phyloP scores from a whole-genome alignment of 1,140 invertebrate species.

The Caerostris darwini region DNA sequence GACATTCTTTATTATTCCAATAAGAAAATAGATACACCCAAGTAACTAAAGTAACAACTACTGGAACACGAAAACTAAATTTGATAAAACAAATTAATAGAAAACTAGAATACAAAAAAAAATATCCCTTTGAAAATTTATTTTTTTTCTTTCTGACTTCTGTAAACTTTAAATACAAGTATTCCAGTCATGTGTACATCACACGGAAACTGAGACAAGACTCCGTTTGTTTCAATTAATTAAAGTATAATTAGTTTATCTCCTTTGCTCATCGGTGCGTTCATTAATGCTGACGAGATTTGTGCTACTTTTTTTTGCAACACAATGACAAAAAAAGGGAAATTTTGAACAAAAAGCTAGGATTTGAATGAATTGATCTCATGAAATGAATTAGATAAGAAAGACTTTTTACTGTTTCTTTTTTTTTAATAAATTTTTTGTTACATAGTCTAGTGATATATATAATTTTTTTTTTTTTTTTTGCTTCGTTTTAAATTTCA shows the following conservation, averaged over 20 bases:
- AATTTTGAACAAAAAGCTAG: neutral
- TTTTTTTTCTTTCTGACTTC: neutral
- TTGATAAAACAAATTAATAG: neutral
- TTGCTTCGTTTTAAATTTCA: neutral
- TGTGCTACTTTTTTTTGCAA: neutral
- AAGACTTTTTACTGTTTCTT: neutral
- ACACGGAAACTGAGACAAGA: neutral
- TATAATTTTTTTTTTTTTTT: neutral
- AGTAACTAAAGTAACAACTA: neutral
- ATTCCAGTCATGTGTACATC: slow-evolving; percentile 30
- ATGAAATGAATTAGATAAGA: neutral
- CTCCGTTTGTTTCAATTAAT: slow-evolving; percentile 47
- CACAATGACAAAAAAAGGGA: neutral
- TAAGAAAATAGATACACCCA: neutral
- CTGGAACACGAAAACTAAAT: neutral
- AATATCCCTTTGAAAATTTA: neutral
- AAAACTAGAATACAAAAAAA: neutral
- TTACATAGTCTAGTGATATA: neutral
- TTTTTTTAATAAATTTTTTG: neutral
- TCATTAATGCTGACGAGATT: slow-evolving; percentile 35
- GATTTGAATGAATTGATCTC: slow-evolving; percentile 42
- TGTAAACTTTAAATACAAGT: neutral
- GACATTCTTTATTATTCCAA: no score
- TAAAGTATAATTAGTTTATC: slow-evolving; percentile 57
- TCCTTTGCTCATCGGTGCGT: neutral